phyloP scores from a whole-genome alignment of 2,797 vertebrate genomes.

The Selene dorsalis region DNA sequence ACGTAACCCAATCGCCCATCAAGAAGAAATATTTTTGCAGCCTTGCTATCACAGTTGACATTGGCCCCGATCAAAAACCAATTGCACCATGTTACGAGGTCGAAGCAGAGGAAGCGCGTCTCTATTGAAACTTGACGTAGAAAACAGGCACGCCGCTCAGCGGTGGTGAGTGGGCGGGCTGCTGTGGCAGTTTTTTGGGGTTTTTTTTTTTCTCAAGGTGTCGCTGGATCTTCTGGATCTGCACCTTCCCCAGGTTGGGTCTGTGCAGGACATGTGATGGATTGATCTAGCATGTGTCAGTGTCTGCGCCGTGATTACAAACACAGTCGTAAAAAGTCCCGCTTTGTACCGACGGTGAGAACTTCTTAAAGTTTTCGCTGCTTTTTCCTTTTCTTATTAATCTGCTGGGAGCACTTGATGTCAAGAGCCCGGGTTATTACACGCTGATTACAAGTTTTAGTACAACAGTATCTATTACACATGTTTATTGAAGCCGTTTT shows the following conservation, averaged over 20 bases:
- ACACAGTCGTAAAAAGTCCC: constrained; percentile 55
- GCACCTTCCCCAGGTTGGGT: constrained; percentile 50
- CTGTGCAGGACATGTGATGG: constrained; percentile 31
- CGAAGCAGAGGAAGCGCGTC: constrained; percentile 67
- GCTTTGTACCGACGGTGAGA: constrained; percentile 46
- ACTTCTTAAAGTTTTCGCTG: constrained; percentile 28
- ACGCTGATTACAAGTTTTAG: constrained; percentile 39
- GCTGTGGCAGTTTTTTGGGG: background rate
- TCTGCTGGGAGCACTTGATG: constrained; percentile 54
- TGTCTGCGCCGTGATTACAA: constrained; percentile 68
- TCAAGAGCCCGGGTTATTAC: constrained; percentile 50
- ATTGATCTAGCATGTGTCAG: constrained; percentile 73
- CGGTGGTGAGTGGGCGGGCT: constrained; percentile 57
- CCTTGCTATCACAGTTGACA: constrained; percentile 68
- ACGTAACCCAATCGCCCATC: constrained; percentile 65
- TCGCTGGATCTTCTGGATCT: constrained; percentile 68
- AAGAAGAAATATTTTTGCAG: constrained; percentile 66
- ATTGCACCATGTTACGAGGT: constrained; percentile 63
- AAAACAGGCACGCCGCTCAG: constrained; percentile 69
- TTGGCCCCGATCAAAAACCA: constrained; percentile 67
- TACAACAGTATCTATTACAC: constrained; percentile 58
- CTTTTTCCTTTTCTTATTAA: constrained; percentile 44
- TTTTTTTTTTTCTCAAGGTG: constrained; percentile 65
- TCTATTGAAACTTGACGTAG: constrained; percentile 62
- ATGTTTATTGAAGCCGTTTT: constrained; percentile 45